phyloP scores from a whole-genome alignment of 2,113 vertebrate genomes.

The Lagopus muta region DNA sequence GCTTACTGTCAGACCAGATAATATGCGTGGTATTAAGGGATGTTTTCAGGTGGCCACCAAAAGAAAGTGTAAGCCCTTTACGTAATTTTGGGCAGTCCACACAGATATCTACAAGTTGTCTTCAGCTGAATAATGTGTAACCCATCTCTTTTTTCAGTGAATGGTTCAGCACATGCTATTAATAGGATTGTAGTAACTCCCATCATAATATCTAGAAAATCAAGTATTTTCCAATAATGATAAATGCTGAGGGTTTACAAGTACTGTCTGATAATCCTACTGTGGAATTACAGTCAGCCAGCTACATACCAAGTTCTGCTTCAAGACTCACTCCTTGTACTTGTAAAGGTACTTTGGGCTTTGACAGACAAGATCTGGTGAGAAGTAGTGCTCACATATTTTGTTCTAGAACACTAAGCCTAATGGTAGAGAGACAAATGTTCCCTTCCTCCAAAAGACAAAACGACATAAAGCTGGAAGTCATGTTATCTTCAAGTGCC shows the following conservation, averaged over 20 bases:
- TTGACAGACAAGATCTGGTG: neutral
- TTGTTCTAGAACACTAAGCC: neutral
- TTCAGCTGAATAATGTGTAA: neutral
- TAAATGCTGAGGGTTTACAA: neutral
- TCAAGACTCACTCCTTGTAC: neutral
- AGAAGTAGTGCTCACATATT: neutral
- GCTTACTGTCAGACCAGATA: neutral
- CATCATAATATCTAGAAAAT: neutral
- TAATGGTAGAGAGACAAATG: neutral
- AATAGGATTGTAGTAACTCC: neutral
- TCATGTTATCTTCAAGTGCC: neutral
- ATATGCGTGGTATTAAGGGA: neutral
- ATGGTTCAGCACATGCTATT: neutral
- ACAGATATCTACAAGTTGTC: neutral
- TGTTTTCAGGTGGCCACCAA: neutral
- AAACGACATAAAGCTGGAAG: neutral
- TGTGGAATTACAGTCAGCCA: neutral
- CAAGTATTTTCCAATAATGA: neutral
- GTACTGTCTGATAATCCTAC: neutral
- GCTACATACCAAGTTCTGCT: neutral
- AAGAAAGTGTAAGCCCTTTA: neutral
- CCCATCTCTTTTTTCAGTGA: neutral
- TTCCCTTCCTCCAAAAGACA: neutral
- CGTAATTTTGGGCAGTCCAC: neutral
- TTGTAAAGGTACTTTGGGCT: neutral